Evolutionary conservation across 2,888 invertebrate species (phyloP), one percentile per base, ranked within the genome.

Genomic region (Drosophila gaucha): DNA sequence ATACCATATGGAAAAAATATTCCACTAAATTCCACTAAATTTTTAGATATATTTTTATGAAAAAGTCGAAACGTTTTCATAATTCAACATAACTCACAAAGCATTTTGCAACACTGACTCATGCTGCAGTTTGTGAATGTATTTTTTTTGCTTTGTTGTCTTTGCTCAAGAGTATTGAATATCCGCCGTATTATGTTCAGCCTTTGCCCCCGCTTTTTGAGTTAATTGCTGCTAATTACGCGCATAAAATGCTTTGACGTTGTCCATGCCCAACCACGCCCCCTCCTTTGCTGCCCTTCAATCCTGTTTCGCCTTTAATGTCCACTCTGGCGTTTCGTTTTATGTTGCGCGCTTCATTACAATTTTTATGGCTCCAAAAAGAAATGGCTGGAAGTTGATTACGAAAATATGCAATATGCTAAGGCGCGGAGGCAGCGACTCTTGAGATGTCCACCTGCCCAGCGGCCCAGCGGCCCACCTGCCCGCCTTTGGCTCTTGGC

Each of bases 171-270:
- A 50, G 36, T 83, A 76, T 85, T 73, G 67, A 41, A 59, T 60
- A 49, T 51, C 33, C 30, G 28, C 16, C 52, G 16, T 44, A 44
- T 12, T 49, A 66, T 30, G 6, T 22, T 9, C 46, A 31, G 31
- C 20, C 18, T 30, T 18, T 30, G 30, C 24, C 12, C 31, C 9
- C 14, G 12, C n/a, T 9, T 6, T 16, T 12, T 18, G 16, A 1
- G 78, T 52, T 80, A 88, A 84, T 84, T 85, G 82, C 67, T 63
- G 78, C 75, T 84, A 84, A 84, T 84, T 84, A 80, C 59, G 82
- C 82, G 89, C 74, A 80, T 84, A 84, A 88, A 86, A 67, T 72
- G 57, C 69, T 69, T 70, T 77, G 72, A 72, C 77, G 55, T 47
- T 31, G 52, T 18, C 67, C 28, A 12, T 20, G 18, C 18, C 38